phyloP scores from a whole-genome alignment of 2,113 vertebrate genomes.

The Aspidoscelis tigris region DNA sequence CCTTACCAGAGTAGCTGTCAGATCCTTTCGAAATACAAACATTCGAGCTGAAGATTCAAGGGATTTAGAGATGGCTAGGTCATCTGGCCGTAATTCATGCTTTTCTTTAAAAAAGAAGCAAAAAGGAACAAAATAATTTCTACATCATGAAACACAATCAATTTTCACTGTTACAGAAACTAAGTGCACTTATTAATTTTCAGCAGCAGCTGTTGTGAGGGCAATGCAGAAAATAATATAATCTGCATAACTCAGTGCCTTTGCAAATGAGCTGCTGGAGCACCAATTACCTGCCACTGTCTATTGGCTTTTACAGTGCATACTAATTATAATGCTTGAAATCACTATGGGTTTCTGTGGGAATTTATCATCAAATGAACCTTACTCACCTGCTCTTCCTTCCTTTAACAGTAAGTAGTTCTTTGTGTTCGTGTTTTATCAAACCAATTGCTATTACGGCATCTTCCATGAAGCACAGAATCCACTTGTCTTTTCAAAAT shows the following conservation, averaged over 20 bases:
- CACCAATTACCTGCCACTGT: too few species aligned
- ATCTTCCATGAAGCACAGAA: not conserved
- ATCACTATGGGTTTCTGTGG: not conserved
- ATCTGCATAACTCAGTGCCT: too few species aligned
- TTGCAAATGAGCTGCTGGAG: too few species aligned
- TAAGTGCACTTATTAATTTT: not conserved
- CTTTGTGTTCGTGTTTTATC: not conserved
- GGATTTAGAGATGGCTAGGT: conserved; percentile 85
- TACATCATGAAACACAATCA: conserved; percentile 19
- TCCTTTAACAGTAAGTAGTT: not conserved
- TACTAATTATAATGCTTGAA: not conserved
- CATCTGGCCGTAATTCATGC: conserved; percentile 86
- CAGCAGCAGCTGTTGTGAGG: too few species aligned
- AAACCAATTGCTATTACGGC: not conserved
- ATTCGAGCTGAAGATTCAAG: conserved; percentile 84
- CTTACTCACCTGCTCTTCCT: not conserved
- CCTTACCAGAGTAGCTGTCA: conserved; percentile 88
- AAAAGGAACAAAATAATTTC: conserved; percentile 33
- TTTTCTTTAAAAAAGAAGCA: conserved; percentile 80
- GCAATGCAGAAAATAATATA: too few species aligned
- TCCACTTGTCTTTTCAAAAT: not conserved
- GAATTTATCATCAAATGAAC: conserved; percentile 3
- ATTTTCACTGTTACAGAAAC: not conserved
- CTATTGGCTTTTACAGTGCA: too few species aligned
- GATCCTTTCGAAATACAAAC: conserved; percentile 88